phyloP scores from a whole-genome alignment of 1,140 invertebrate species.

The Brachionus asplanchnoidis region DNA sequence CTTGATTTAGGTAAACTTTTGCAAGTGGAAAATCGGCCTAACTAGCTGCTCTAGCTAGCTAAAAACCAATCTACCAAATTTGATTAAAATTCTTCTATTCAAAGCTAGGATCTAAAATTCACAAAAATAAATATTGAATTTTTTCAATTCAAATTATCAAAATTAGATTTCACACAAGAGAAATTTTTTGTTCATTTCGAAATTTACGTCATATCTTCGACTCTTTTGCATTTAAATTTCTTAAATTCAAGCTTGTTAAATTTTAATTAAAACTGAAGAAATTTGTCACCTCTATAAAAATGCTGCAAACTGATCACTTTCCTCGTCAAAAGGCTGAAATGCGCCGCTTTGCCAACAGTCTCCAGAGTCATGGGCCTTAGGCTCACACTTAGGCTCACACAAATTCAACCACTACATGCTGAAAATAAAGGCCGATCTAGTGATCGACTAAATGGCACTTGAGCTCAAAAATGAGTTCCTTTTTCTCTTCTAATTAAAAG shows the following conservation, averaged over 20 bases:
- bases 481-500: not conserved
- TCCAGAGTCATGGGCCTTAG: too few species aligned
- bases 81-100: not conserved
- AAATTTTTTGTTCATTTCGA: not conserved
- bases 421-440: not conserved
- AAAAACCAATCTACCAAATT: not conserved
- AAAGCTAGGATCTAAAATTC: not conserved
- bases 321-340: not conserved
- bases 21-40: too few species aligned
- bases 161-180: constrained; percentile 24
- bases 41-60: not conserved
- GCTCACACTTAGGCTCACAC: too few species aligned
- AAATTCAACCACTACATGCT: not conserved
- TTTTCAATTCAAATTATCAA: constrained; percentile 1
- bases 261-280: not conserved
- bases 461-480: not conserved
- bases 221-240: not conserved
- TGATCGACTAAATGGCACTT: not conserved
- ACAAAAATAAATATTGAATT: constrained; percentile 19
- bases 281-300: not conserved
- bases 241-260: not conserved
- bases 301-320: not conserved
- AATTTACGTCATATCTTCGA: not conserved
- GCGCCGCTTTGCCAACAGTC: not conserved
- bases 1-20: too few species aligned